These are phyloP conservation scores for Drosophila bocqueti DNA, from an alignment of 1,140 invertebrate genomes.

Conservation along the genomic window DNA sequence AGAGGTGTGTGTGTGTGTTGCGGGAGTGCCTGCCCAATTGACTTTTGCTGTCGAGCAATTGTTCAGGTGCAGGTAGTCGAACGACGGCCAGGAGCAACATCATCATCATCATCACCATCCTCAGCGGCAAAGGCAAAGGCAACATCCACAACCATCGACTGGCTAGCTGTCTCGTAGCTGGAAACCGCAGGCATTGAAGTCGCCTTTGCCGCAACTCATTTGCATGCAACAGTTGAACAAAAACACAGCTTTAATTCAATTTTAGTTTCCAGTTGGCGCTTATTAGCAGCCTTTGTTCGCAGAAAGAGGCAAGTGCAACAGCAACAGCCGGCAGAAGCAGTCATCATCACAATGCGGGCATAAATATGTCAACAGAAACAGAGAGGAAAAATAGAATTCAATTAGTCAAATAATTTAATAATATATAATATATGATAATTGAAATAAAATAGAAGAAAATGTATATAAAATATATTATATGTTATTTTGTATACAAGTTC, in stretches of 20 bases:
- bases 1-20: slow-evolving; percentile 17
- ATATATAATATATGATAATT: background rate
- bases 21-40: slow-evolving; percentile 65
- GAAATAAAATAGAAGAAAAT: background rate
- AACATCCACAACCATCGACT: slow-evolving; percentile 8
- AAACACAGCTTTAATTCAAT: slow-evolving; percentile 79
- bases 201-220: slow-evolving; percentile 64
- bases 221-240: slow-evolving; percentile 72
- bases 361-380: slow-evolving; percentile 66
- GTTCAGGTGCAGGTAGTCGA: slow-evolving; percentile 62
- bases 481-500: too few species aligned
- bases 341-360: slow-evolving; percentile 32
- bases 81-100: slow-evolving; percentile 7
- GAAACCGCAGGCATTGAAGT: slow-evolving; percentile 62
- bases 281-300: slow-evolving; percentile 53
- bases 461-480: too few species aligned
- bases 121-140: background rate
- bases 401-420: background rate
- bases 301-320: slow-evolving; percentile 5
- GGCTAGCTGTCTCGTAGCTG: slow-evolving; percentile 6
- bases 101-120: background rate
- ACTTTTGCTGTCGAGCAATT: slow-evolving; percentile 69
- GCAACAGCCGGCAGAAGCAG: slow-evolving; percentile 40
- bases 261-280: slow-evolving; percentile 52
- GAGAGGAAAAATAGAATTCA: background rate